Conservation (phyloP, 2,113 vertebrate species). For the Xyliphius kryptos region DNA sequence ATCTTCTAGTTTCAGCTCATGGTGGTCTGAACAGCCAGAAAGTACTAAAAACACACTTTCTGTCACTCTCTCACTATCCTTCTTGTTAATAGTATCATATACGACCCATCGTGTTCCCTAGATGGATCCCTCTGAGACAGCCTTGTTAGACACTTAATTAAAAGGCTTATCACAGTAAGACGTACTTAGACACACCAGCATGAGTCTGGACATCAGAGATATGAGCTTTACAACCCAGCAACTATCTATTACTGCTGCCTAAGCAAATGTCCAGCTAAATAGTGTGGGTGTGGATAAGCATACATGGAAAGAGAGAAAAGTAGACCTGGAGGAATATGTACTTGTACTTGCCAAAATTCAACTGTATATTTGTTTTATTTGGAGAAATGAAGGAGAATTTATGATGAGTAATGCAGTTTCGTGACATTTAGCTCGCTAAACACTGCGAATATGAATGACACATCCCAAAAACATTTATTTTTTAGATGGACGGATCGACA, state of each 20-base stretch:
- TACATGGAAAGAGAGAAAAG: slow-evolving; percentile 1
- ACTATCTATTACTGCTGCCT: slow-evolving; percentile 37
- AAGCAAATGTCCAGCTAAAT: slow-evolving; percentile 37
- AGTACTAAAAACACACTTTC: not conserved
- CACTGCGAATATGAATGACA: too few relatives aligned
- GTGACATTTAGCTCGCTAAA: too few relatives aligned
- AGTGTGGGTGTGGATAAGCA: slow-evolving; percentile 19
- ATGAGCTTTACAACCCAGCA: slow-evolving; percentile 33
- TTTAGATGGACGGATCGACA: too few relatives aligned
- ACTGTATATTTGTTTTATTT: too few relatives aligned
- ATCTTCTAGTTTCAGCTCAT: not conserved
- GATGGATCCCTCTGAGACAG: slow-evolving; percentile 36
- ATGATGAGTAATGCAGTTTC: too few relatives aligned
- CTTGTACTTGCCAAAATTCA: too few relatives aligned
- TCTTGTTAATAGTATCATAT: slow-evolving; percentile 38
- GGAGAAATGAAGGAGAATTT: too few relatives aligned
- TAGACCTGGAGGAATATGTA: not conserved
- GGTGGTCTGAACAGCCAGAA: too few relatives aligned
- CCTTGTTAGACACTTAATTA: slow-evolving; percentile 56
- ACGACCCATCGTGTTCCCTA: slow-evolving; percentile 36
- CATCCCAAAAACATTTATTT: too few relatives aligned
- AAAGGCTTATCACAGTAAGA: slow-evolving; percentile 50
- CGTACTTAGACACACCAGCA: slow-evolving; percentile 46
- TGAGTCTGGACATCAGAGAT: slow-evolving; percentile 50
- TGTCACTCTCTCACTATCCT: not conserved